A percentile compares a stretch with the other conserved stretches of the same genome.
Conservation (phyloP, 2,113 vertebrate species). For the Leptodactylus fuscus region DNA sequence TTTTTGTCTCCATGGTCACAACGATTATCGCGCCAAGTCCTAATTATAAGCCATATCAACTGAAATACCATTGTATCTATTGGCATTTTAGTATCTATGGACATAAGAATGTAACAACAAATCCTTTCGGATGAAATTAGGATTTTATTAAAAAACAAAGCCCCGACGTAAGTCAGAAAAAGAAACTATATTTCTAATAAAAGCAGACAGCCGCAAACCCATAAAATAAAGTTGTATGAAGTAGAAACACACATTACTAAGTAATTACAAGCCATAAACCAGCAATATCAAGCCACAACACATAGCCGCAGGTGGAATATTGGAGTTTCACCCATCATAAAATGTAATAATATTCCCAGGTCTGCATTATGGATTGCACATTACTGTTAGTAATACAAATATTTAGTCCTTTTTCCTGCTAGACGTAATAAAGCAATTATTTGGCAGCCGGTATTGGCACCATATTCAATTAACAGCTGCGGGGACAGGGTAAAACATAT, state of each 20-base stretch:
- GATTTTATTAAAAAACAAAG: background rate
- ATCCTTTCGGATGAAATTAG: background rate
- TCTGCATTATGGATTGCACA: background rate
- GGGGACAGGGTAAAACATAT: background rate
- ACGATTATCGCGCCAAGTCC: background rate
- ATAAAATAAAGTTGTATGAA: background rate
- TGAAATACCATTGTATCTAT: background rate
- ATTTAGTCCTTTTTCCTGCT: background rate
- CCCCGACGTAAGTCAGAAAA: background rate
- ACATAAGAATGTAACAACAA: background rate
- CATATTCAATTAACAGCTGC: conserved; percentile 11
- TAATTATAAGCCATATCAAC: background rate
- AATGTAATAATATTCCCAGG: background rate
- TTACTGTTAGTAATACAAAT: background rate
- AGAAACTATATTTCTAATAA: background rate
- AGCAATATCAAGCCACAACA: background rate
- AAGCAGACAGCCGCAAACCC: background rate
- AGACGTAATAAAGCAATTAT: background rate
- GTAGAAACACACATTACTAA: background rate
- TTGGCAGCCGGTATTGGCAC: conserved; percentile 9
- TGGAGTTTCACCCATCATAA: background rate
- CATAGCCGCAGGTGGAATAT: background rate
- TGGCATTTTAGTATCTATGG: background rate
- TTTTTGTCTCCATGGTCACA: background rate
- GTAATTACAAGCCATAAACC: background rate